phyloP scores from a whole-genome alignment of 2,888 invertebrate species.

The Tachina lurida region DNA sequence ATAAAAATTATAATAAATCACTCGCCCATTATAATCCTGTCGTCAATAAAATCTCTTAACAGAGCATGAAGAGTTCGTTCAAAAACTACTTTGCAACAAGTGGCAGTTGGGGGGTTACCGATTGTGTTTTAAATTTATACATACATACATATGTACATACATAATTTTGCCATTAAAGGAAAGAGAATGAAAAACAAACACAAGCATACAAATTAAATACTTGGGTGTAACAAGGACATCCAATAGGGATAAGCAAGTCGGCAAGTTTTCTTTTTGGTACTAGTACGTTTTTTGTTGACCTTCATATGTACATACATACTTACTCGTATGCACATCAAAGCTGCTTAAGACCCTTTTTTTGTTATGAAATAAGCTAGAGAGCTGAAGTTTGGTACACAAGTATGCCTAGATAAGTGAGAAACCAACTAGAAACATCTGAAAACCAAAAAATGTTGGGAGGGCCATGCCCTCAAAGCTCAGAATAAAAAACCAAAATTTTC shows the following conservation, averaged over 20 bases:
- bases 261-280: background rate
- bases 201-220: background rate
- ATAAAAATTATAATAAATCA: conserved; percentile 62
- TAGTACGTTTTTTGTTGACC: background rate
- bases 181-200: background rate
- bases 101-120: conserved; percentile 48
- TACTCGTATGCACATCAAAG: background rate
- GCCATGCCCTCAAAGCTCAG: too few species aligned
- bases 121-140: conserved; percentile 30
- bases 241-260: background rate
- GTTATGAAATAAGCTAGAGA: too few species aligned
- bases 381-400: too few species aligned
- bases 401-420: too few species aligned
- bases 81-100: conserved; percentile 64
- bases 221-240: background rate
- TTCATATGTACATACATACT: background rate
- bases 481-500: too few species aligned
- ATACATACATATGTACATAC: conserved; percentile 1
- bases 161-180: conserved; percentile 53
- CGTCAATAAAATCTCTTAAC: conserved; percentile 53
- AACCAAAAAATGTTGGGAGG: too few species aligned
- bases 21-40: conserved; percentile 54
- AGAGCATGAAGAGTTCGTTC: conserved; percentile 39
- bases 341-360: too few species aligned
- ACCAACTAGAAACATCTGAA: too few species aligned